These are phyloP conservation scores for Jaculus jaculus DNA, from an alignment of 2,113 vertebrate species.

Conservation along the genomic window DNA sequence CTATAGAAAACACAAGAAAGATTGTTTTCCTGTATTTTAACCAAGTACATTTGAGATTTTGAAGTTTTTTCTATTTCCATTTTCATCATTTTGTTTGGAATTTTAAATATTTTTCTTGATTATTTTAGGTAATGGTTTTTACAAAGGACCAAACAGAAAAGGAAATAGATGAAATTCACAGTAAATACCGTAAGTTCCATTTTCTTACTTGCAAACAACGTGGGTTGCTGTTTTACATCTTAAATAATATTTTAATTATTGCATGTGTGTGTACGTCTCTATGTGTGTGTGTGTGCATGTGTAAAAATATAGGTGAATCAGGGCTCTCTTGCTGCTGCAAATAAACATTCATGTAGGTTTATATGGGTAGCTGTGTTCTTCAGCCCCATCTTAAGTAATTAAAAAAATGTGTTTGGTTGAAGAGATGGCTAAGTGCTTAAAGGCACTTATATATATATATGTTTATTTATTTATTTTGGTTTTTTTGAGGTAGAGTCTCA, in stretches of 20 bases:
- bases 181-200: conserved; percentile 92
- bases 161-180: conserved; percentile 93
- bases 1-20: neutral
- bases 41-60: conserved; percentile 20
- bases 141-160: conserved; percentile 92
- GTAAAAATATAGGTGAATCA: too few relatives aligned
- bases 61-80: neutral
- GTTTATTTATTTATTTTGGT: too few relatives aligned
- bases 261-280: too few relatives aligned
- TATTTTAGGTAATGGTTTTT: conserved; percentile 90
- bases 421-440: too few relatives aligned
- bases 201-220: conserved; percentile 53
- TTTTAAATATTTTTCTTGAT: conserved; percentile 60
- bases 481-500: too few relatives aligned
- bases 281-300: too few relatives aligned
- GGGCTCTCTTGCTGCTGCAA: too few relatives aligned
- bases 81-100: conserved; percentile 30
- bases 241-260: neutral
- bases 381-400: too few relatives aligned
- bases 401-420: too few relatives aligned
- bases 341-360: too few relatives aligned
- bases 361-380: too few relatives aligned
- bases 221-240: conserved; percentile 4
- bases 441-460: too few relatives aligned
- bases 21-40: conserved; percentile 41